Percentiles rank a stretch among this genome's conserved stretches.
Evolutionary conservation across 2,113 vertebrate species (phyloP).

Genomic region (Daubentonia madagascariensis): DNA sequence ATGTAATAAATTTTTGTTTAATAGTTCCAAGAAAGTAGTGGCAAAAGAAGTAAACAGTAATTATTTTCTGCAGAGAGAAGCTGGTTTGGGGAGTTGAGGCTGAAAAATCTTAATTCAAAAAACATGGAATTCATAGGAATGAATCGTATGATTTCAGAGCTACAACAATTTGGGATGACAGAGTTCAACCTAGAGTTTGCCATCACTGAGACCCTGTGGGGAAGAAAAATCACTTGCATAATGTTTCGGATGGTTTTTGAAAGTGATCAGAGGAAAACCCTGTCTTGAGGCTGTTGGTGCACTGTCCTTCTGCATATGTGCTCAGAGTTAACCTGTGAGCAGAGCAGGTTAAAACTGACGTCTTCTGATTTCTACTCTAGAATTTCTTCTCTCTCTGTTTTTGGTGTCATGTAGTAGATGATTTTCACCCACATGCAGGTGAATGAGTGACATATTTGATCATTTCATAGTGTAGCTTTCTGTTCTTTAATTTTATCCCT

Average conservation of each 20-base stretch:
- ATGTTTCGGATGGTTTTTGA: neutral
- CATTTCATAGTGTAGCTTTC: neutral
- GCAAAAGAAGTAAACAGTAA: neutral
- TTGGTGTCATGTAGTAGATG: neutral
- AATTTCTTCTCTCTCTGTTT: neutral
- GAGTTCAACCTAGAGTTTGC: neutral
- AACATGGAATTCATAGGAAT: fast-evolving
- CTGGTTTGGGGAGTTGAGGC: neutral
- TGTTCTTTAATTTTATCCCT: neutral
- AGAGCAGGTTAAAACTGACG: fast-evolving
- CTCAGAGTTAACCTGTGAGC: fast-evolving
- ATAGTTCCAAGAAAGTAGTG: neutral
- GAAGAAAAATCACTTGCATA: neutral
- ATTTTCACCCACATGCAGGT: neutral
- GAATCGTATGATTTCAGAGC: neutral
- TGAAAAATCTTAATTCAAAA: neutral
- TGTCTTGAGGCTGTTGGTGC: neutral
- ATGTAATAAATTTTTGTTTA: neutral
- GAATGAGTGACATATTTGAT: neutral
- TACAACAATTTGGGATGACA: fast-evolving
- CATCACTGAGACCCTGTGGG: neutral
- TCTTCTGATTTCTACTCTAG: neutral
- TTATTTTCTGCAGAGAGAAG: neutral
- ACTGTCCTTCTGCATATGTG: fast-evolving
- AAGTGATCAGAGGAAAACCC: neutral